Conservation (phyloP, 2,888 invertebrate genomes). For the Melieria picta region DNA sequence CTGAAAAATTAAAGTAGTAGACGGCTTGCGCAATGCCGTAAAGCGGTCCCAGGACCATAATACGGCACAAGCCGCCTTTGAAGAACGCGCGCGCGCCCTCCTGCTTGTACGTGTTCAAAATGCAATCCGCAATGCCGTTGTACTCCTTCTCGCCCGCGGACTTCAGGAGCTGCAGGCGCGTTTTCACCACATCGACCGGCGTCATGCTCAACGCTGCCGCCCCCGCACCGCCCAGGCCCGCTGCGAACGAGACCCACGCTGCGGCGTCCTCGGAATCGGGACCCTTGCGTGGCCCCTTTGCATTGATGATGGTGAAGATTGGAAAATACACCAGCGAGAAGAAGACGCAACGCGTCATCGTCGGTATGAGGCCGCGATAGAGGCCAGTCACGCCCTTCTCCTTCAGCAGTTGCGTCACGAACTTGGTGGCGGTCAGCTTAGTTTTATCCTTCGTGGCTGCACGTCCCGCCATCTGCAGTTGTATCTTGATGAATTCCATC, state of each 20-base stretch:
- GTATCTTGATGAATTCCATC: conserved; percentile 98
- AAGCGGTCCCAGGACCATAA: conserved; percentile 96
- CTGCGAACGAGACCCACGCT: conserved; percentile 91
- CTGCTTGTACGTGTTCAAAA: conserved; percentile 79
- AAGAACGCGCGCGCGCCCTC: conserved; percentile 94
- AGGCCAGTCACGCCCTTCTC: conserved; percentile 91
- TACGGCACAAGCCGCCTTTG: conserved; percentile 94
- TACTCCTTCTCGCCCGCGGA: conserved; percentile 72
- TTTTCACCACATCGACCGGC: conserved; percentile 97
- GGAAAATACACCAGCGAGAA: conserved; percentile 98
- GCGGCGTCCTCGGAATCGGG: conserved; percentile 76
- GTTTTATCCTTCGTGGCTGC: conserved; percentile 69
- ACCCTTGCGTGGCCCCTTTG: conserved; percentile 78
- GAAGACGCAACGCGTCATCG: conserved; percentile 89
- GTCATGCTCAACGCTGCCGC: conserved; percentile 88
- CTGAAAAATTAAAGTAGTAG: conserved; percentile 78
- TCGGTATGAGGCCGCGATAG: conserved; percentile 93
- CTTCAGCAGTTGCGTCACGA: conserved; percentile 74
- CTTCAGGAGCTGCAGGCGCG: conserved; percentile 77
- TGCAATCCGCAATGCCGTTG: conserved; percentile 84
- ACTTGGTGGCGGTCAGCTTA: conserved; percentile 82
- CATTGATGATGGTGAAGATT: conserved; percentile 91
- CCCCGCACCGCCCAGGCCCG: conserved; percentile 91
- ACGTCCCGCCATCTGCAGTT: conserved; percentile 95
- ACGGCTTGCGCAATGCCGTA: conserved; percentile 98